Percentiles rank a stretch among this genome's conserved stretches.
phyloP scores from a whole-genome alignment of 2,113 vertebrate genomes.

The Podarcis raffonei region DNA sequence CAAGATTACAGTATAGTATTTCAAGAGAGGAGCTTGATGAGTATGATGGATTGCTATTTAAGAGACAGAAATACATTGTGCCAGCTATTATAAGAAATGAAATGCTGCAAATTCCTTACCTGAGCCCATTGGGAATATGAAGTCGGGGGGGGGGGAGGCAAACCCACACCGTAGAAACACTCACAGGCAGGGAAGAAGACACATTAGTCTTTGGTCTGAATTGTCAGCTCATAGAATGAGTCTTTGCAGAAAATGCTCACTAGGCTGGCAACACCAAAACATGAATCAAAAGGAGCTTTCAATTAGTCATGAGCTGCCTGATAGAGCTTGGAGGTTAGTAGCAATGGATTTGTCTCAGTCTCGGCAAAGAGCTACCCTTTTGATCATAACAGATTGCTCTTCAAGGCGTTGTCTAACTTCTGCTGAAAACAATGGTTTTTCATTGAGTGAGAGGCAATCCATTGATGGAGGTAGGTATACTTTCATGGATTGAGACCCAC shows the following conservation, averaged over 20 bases:
- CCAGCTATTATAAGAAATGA: constrained; percentile 19
- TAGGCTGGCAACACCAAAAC: neutral
- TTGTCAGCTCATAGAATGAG: neutral
- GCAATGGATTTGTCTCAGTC: constrained; percentile 43
- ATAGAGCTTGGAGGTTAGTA: constrained; percentile 23
- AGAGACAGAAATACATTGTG: constrained; percentile 3
- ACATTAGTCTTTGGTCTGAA: neutral
- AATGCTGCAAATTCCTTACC: constrained; percentile 12
- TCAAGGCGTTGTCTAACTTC: constrained; percentile 41
- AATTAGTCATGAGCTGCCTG: constrained; percentile 38
- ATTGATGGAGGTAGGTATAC: constrained; percentile 26
- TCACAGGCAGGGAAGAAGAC: neutral
- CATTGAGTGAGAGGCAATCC: constrained; percentile 51
- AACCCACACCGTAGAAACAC: neutral
- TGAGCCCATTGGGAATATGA: neutral
- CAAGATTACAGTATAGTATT: neutral
- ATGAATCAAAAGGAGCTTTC: constrained; percentile 26
- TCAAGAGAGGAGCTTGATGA: neutral
- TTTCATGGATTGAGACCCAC: neutral
- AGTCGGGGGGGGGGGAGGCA: neutral
- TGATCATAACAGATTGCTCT: constrained; percentile 40
- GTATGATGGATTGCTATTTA: constrained; percentile 8
- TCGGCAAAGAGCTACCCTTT: constrained; percentile 23
- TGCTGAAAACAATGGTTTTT: constrained; percentile 41
- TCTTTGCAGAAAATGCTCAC: neutral